Evolutionary conservation across 2,888 invertebrate species (phyloP).

Genomic region (Cantharis flavilabris): DNA sequence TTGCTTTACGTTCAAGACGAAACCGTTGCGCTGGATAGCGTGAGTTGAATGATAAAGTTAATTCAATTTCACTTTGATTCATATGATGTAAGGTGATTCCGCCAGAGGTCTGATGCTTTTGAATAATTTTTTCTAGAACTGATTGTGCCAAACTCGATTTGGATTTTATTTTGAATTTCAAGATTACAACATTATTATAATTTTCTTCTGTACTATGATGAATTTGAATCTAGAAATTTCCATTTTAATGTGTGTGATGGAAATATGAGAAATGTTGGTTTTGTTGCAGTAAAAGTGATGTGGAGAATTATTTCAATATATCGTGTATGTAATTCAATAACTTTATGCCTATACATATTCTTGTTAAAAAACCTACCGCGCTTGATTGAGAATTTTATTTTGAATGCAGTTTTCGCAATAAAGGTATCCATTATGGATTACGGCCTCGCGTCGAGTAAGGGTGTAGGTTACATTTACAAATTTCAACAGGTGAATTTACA

Average conservation of each 20-base stretch:
- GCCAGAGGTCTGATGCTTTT: neutral
- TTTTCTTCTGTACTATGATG: neutral
- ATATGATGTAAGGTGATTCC: neutral
- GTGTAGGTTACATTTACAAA: neutral
- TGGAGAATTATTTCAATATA: neutral
- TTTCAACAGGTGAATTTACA: neutral
- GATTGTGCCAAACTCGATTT: neutral
- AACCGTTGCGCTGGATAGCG: neutral
- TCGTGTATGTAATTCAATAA: neutral
- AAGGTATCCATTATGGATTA: no score
- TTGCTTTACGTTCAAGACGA: neutral
- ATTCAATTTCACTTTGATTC: neutral
- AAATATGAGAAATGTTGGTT: neutral
- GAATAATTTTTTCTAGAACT: neutral
- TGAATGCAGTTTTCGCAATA: neutral
- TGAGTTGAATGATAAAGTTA: neutral
- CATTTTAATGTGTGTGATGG: neutral
- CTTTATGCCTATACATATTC: neutral
- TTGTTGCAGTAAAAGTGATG: neutral
- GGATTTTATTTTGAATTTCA: neutral
- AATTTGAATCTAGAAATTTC: neutral
- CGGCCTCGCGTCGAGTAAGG: neutral
- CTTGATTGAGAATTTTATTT: neutral
- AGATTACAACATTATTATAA: neutral
- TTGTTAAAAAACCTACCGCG: no score